phyloP scores from a whole-genome alignment of 2,113 vertebrate species.

The Sphaerodactylus townsendi region DNA sequence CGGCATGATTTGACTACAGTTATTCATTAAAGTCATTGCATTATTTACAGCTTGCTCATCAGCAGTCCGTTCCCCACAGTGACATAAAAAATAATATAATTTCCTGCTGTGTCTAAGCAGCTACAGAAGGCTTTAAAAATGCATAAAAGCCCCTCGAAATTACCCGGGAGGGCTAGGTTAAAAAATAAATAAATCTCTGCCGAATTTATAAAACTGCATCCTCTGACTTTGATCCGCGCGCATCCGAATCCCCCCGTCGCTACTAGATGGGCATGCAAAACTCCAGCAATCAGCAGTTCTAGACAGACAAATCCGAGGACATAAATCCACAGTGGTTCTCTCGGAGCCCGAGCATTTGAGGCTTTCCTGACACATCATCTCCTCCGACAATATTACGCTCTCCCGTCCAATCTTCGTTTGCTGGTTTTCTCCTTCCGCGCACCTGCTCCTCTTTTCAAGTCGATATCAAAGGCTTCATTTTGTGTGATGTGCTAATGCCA shows the following conservation, averaged over 20 bases:
- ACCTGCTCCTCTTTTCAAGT: slow-evolving; percentile 47
- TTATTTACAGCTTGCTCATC: slow-evolving; percentile 56
- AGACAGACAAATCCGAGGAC: slow-evolving; percentile 48
- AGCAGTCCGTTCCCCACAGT: slow-evolving; percentile 44
- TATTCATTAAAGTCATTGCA: slow-evolving; percentile 56
- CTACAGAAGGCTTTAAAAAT: slow-evolving; percentile 32
- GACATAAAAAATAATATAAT: slow-evolving; percentile 50
- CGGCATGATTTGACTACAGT: slow-evolving; percentile 42
- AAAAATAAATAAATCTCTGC: slow-evolving; percentile 31
- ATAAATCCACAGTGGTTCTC: slow-evolving; percentile 55
- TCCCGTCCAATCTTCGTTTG: slow-evolving; percentile 26
- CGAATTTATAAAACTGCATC: slow-evolving; percentile 34
- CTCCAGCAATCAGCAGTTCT: slow-evolving; percentile 29
- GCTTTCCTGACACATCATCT: slow-evolving; percentile 36
- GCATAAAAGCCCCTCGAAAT: slow-evolving; percentile 43
- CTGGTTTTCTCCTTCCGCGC: neutral
- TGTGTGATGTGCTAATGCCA: slow-evolving; percentile 38
- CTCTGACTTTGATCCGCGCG: slow-evolving; percentile 28
- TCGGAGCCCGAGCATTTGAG: slow-evolving; percentile 44
- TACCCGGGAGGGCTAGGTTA: slow-evolving; percentile 41
- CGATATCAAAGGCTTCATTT: slow-evolving; percentile 48
- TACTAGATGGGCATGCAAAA: slow-evolving; percentile 15
- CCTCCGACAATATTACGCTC: slow-evolving; percentile 16
- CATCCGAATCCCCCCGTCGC: slow-evolving; percentile 15
- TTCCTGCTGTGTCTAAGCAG: slow-evolving; percentile 53